Conservation (phyloP, 2,113 vertebrate genomes). For the Tachuris rubrigastra region DNA sequence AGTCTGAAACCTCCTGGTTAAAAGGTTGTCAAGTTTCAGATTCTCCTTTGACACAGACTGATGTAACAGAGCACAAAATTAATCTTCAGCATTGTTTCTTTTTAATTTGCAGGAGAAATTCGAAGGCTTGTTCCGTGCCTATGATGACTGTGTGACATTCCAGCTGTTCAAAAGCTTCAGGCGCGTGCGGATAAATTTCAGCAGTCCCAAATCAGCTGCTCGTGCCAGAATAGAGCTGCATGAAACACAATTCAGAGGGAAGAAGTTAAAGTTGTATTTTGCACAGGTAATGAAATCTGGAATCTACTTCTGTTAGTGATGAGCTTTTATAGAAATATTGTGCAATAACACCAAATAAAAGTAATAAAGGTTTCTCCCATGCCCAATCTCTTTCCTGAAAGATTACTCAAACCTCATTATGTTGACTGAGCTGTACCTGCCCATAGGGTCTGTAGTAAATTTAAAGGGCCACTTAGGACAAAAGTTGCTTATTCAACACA, state of each 20-base stretch:
- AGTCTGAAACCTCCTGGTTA: not conserved
- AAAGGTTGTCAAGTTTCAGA: not conserved
- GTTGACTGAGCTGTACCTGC: not conserved
- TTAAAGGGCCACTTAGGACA: not conserved
- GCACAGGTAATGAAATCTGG: constrained; percentile 77
- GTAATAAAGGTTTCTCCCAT: not conserved
- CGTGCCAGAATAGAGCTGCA: constrained; percentile 89
- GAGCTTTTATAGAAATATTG: not conserved
- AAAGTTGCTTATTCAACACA: not conserved
- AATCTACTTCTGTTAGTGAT: not conserved
- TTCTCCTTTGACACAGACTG: not conserved
- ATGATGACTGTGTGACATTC: constrained; percentile 85
- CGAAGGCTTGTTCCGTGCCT: constrained; percentile 83
- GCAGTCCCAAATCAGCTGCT: constrained; percentile 84
- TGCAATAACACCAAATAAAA: not conserved
- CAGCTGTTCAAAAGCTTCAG: constrained; percentile 89
- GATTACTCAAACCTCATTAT: not conserved
- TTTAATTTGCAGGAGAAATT: constrained; percentile 82
- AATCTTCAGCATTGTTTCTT: not conserved
- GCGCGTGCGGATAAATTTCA: constrained; percentile 87
- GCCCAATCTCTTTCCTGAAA: not conserved
- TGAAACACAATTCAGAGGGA: constrained; percentile 87
- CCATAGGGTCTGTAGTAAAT: not conserved
- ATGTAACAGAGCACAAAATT: not conserved
- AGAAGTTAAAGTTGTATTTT: constrained; percentile 88